Evolutionary conservation across 2,888 invertebrate species (phyloP).

Genomic region (Caenorhabditis wallacei): DNA sequence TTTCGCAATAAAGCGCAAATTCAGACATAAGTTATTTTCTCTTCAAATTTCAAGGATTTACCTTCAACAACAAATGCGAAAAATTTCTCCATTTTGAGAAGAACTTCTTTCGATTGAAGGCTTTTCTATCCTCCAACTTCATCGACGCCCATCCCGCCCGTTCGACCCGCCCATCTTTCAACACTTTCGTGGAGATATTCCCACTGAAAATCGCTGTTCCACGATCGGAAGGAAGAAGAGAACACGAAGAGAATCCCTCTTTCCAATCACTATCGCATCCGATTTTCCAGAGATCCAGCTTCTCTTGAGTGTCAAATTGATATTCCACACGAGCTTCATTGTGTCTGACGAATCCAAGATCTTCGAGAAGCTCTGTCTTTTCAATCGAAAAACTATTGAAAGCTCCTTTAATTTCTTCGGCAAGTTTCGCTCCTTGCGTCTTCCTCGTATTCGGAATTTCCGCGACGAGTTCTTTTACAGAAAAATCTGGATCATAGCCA

Average conservation of each 20-base stretch:
- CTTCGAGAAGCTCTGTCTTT: conserved; percentile 70
- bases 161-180: conserved; percentile 80
- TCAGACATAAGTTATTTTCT: too few relatives aligned
- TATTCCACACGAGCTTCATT: conserved; percentile 78
- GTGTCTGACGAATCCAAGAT: conserved; percentile 71
- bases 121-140: conserved; percentile 75
- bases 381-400: conserved; percentile 59
- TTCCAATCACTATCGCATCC: conserved; percentile 81
- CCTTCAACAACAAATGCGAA: conserved; percentile 80
- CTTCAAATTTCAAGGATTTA: too few relatives aligned
- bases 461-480: conserved; percentile 73
- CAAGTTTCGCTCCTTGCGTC: conserved; percentile 69
- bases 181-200: conserved; percentile 66
- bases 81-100: conserved; percentile 79
- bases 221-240: conserved; percentile 71
- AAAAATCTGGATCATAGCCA: conserved; percentile 74
- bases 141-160: conserved; percentile 82
- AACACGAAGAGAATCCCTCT: conserved; percentile 79
- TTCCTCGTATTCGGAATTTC: conserved; percentile 71
- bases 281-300: conserved; percentile 73
- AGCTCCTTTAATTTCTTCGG: conserved; percentile 66
- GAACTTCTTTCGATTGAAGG: conserved; percentile 78
- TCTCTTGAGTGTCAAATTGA: conserved; percentile 75
- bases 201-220: conserved; percentile 78
- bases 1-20: too few relatives aligned